Base-by-base conservation (phyloP, 2,888 invertebrate genomes). In the Lacanobia oleracea region DNA sequence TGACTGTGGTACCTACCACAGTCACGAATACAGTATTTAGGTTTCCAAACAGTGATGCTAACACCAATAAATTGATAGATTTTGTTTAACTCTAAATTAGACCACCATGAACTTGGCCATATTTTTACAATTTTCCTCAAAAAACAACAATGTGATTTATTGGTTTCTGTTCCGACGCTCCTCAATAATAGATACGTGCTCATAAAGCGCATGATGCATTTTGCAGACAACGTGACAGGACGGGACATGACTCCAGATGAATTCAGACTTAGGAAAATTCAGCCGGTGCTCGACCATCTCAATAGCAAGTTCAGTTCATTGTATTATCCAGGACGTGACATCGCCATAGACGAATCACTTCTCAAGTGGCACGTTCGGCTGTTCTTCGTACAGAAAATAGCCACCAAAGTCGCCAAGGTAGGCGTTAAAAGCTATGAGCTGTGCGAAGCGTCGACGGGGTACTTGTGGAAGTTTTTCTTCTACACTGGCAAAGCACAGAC, bases 321-420 rank as follows among this genome's bases (percentile, higher is more conserved):
- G 16, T 45, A 45, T 16, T 45, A 45, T 45, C 45, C 45, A 45
- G 45, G 45, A 45, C 45, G 45, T 45, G 45, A 18, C 16, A 48
- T 48, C 16, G 84, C 71, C 48, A 82, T 88, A n/a, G 87, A 88
- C 18, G 86, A 88, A 48, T 86, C 85, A 0, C 83, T 85, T 16
- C 63, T 88, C 5, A 84, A 87, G 75, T 87, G 83, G 84, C 79
- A 79, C 21, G 85, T 86, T 27, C 51, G 84, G 54, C 27, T 87
- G 23, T 71, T 65, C 56, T 85, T 87, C 14, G 75, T 82, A 43
- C 85, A 86, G 59, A 86, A 83, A 45, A 85, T 85, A 61, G 18
- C 69, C 0, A 54, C 82, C 0, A 86, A 84, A n/a, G 71, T 56
- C 27, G 65, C 71, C 9, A 33, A 62, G 59, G 62, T 66, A 37